Evolutionary conservation across 2,888 invertebrate species (phyloP), one percentile per base, ranked within the genome.

Genomic region (Clistopyga incitator): DNA sequence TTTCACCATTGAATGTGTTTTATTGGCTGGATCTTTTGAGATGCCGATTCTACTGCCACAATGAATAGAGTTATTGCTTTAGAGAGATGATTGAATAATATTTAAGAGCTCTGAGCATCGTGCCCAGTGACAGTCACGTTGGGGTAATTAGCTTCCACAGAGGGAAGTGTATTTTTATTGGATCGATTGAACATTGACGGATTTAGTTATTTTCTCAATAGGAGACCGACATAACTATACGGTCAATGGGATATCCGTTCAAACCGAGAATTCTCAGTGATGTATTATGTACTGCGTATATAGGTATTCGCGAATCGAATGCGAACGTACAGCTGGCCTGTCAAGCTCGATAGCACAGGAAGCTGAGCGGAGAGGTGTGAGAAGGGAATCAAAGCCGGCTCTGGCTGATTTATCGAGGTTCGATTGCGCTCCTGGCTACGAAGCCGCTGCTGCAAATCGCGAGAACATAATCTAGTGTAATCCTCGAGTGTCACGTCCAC

Each of bases 401-500:
- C 56, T n/a, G 42, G 56, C 54, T 79, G 78, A 79, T 72, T 79
- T 79, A 79, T 72, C 72, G 72, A 65, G 47, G 65, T 45, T 72
- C 65, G 65, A 72, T 79, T 72, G 61, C 45, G 45, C 70, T 64
- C 15, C n/a, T 67, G 61, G 59, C 71, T 38, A 64, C 42, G 61
- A 61, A 38, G 61, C 61, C 52, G 52, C 61, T 64, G 78, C 61
- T 59, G 38, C 50, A 68, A 52, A 71, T 64, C 72, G 54, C 54
- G 42, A 56, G 45, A 65, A 64, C 70, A 71, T 78, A 78, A 78
- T 78, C 54, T 23, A 67, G 34, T 54, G 52, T 79, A 79, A 72
- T 65, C 78, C 72, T 8, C 45, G 45, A 6, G 65, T 72, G 54
- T 72, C 64, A 29, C 61, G 42, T 54, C 38, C 18, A 52, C 52